Evolutionary conservation across 2,113 vertebrate genomes (phyloP), one percentile per base, ranked within the genome.

Genomic region (Galemys pyrenaicus): DNA sequence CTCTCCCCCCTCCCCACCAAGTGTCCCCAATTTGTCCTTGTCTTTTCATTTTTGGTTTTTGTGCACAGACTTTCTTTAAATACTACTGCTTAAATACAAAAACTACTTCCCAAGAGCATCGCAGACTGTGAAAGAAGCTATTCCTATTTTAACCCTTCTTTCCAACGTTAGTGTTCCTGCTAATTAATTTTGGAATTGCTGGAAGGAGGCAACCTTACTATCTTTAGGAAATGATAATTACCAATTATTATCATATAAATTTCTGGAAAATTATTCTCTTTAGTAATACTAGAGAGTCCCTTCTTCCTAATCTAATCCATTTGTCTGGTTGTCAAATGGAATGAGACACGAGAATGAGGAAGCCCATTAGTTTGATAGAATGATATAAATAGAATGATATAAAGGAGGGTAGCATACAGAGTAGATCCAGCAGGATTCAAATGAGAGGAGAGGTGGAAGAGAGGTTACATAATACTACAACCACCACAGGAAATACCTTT

Each of bases 41-140:
- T n/a, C n/a, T n/a, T n/a, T n/a, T n/a, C n/a, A n/a, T n/a, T n/a
- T n/a, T n/a, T n/a, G n/a, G n/a, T n/a, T 32, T 65, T 32, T 82
- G 20, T 92, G n/a, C 60, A 82, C 60, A 22, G 56, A 46, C 32
- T 73, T 58, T 54, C 37, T 58, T 65, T 85, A 85, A 64, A 74
- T 46, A 87, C 51, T 64, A 28, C 41, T 93, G 15, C 74, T 86
- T 81, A 37, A 54, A 70, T 78, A 81, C 49, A 93, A 86, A 70
- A 54, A 17, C 11, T 32, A 64, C 22, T 87, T 93, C 60, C 41
- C n/a, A 62, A 20, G 19, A 86, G 71, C 5, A n/a, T 26, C n/a
- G 20, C 39, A 70, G 44, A 39, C 62, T 82, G 19, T 44, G 37
- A 56, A 11, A 39, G 54, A 9, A 41, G 26, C 8, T 35, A 37